A percentile compares a stretch with the other conserved stretches of the same genome.
phyloP scores from a whole-genome alignment of 1,140 invertebrate species.

The Diploscapter pachys region DNA sequence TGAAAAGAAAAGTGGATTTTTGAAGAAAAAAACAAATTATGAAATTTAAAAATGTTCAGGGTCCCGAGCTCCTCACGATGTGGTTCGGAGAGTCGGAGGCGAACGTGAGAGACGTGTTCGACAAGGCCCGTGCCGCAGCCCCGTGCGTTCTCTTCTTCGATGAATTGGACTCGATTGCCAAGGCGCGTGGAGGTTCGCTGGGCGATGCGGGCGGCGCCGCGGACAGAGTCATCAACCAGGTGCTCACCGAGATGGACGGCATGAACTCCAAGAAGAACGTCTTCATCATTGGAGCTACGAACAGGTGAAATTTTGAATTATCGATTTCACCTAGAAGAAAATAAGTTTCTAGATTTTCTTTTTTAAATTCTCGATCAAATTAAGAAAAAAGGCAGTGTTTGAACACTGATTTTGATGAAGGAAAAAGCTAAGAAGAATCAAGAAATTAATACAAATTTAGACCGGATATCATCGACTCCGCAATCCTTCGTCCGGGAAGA shows the following conservation, averaged over 20 bases:
- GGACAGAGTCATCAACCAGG: conserved; percentile 98
- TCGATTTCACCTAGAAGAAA: no score
- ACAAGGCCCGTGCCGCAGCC: conserved; percentile 97
- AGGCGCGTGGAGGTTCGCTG: conserved; percentile 90
- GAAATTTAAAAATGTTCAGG: conserved; percentile 62
- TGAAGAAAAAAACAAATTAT: no score
- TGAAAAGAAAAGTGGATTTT: no score
- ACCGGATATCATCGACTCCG: conserved; percentile 95
- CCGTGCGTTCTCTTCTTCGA: conserved; percentile 99
- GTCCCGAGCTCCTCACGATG: conserved; percentile 97
- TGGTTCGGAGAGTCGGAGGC: conserved; percentile 99
- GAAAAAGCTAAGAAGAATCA: no score
- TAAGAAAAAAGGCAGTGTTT: no score
- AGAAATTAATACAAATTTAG: conserved; percentile 61
- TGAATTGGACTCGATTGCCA: conserved; percentile 98
- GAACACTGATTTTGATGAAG: no score
- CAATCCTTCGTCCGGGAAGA: conserved; percentile 93
- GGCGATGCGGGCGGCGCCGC: conserved; percentile 93
- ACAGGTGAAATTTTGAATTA: conserved; percentile 61
- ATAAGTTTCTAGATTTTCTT: no score
- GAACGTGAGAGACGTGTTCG: conserved; percentile 97
- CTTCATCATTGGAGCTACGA: conserved; percentile 98
- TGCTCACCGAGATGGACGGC: conserved; percentile 99
- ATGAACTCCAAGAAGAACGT: conserved; percentile 99
- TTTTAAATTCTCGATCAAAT: conserved; percentile 41